Base-by-base conservation (phyloP, 2,888 invertebrate genomes). In the Drosophila quasianomalipes region DNA sequence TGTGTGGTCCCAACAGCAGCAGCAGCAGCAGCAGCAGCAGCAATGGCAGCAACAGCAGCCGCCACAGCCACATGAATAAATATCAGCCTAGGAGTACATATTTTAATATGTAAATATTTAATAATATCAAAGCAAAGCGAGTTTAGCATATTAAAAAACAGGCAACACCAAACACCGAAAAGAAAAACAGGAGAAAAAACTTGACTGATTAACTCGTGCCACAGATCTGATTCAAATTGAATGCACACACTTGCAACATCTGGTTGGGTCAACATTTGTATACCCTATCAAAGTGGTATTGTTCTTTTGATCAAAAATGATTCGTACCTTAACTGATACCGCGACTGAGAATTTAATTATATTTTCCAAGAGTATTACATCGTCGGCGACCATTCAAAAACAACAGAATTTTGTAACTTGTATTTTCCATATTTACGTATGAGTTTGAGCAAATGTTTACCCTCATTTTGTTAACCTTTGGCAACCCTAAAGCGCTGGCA, bases 51-150 rank as follows among this genome's bases (percentile, higher is more conserved):
- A 44, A 44, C 39, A 70, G 19, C 41, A 19, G 39, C 44, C 30
- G 26, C 62, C 64, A 22, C 55, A 31, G 53, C 68, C 63, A 70
- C 77, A 79, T 79, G 55, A 79, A 81, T 79, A 81, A 81, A 76
- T 76, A 69, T 58, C 72, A 71, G 74, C 64, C 81, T 68, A 65
- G 47, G 69, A 75, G 77, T 74, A 83, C 70, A 85, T 81, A 81
- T 86, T 86, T 81, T 76, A 75, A 75, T 86, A 85, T 89, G 86
- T 89, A 86, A 86, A 86, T 86, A 86, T 90, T 85, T 90, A 89
- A 86, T 85, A 83, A 85, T 88, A 85, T 89, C 88, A 87, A 85
- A 82, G 72, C 62, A 60, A 58, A 47, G 35, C 64, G 59, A 63
- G 77, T 51, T 58, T 54, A 69, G 63, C 69, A 74, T 85, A 80